Conservation (phyloP, 2,797 vertebrate species). For the Eulemur rubriventer region DNA sequence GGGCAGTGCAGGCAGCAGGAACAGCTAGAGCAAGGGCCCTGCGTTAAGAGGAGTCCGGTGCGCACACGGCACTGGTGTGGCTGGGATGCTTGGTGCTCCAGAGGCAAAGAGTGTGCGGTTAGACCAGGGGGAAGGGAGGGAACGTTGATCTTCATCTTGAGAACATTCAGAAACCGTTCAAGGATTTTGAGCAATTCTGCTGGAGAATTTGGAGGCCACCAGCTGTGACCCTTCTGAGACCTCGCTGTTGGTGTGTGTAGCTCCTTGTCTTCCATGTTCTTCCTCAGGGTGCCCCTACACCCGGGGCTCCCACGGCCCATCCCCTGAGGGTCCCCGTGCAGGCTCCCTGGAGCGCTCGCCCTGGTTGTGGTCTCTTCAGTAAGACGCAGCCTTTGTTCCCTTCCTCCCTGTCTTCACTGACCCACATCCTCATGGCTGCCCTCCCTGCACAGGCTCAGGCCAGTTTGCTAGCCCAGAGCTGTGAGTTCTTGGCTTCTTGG, state of each 20-base stretch:
- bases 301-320: fast-evolving
- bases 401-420: not conserved
- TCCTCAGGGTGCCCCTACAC: not conserved
- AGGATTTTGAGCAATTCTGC: not conserved
- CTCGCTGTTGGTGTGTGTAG: not conserved
- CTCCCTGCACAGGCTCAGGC: not conserved
- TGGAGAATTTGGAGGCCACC: not conserved
- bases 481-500: not conserved
- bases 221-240: not conserved
- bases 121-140: not conserved
- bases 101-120: not conserved
- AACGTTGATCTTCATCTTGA: not conserved
- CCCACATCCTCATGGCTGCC: not conserved
- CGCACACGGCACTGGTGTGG: no score
- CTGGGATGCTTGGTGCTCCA: not conserved
- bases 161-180: not conserved
- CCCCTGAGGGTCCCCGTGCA: fast-evolving
- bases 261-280: no score
- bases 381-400: not conserved
- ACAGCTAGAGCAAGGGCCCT: no score
- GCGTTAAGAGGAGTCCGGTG: not conserved
- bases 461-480: not conserved
- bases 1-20: not conserved
- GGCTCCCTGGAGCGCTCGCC: not conserved
- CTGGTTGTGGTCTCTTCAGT: not conserved